Percentiles rank a stretch among this genome's conserved stretches.
phyloP scores from a whole-genome alignment of 2,797 vertebrate genomes.

The Alcedo atthis region DNA sequence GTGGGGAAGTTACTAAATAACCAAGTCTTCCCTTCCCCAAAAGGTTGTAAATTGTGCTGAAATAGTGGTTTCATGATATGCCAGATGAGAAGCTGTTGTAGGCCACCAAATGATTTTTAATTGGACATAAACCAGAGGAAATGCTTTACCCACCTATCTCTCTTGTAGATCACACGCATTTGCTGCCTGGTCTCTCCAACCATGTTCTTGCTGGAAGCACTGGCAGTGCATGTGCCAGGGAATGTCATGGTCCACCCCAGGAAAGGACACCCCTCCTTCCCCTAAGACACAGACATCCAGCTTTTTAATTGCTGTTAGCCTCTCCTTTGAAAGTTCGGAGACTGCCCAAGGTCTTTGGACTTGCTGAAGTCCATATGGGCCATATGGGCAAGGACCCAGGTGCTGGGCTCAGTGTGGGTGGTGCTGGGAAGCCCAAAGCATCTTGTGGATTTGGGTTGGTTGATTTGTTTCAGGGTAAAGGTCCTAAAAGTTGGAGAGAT shows the following conservation, averaged over 20 bases:
- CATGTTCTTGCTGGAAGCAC: background rate
- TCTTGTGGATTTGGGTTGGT: background rate
- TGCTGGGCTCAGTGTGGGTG: background rate
- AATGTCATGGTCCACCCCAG: background rate
- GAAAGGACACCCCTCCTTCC: background rate
- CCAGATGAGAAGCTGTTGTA: conserved; percentile 65
- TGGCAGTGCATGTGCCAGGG: fast-evolving
- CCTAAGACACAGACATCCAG: too few relatives aligned
- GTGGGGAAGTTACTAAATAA: conserved; percentile 73
- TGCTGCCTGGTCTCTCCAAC: background rate
- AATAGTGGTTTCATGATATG: conserved; percentile 64
- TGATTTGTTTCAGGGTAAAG: background rate
- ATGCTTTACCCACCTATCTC: background rate
- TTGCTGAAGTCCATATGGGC: background rate
- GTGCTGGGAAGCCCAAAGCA: background rate
- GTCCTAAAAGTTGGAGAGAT: background rate
- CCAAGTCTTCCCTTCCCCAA: conserved; percentile 63
- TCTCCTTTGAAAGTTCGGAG: background rate
- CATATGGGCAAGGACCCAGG: fast-evolving
- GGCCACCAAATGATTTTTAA: conserved; percentile 61
- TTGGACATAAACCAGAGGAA: conserved; percentile 46
- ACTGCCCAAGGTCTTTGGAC: background rate
- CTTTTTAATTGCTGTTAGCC: fast-evolving
- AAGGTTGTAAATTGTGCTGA: conserved; percentile 75
- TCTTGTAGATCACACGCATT: fast-evolving